These are phyloP conservation scores for Noctilio leporinus DNA, from an alignment of 2,113 vertebrate species.

Conservation along the genomic window DNA sequence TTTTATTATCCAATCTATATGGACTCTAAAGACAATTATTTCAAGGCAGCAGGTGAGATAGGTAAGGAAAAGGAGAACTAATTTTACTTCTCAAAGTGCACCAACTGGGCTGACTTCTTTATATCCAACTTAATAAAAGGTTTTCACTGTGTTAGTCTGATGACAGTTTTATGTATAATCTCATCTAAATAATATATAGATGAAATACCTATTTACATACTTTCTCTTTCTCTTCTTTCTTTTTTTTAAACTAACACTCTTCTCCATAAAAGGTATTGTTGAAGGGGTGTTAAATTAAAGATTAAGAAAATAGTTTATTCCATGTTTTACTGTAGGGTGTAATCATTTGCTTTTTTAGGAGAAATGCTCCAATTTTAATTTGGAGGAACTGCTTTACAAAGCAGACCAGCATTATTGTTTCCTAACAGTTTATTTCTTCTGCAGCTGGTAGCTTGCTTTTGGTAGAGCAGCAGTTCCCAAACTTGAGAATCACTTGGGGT, in stretches of 20 bases:
- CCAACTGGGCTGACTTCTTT: too few species aligned
- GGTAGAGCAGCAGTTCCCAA: neutral
- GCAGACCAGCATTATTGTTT: neutral
- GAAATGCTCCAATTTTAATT: neutral
- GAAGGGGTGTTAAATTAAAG: neutral
- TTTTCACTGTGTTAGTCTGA: neutral
- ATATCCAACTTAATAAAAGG: neutral
- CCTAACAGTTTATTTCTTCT: neutral
- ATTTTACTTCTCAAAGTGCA: neutral
- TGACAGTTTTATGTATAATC: neutral
- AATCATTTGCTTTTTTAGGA: neutral
- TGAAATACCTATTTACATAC: neutral
- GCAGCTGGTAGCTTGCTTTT: neutral
- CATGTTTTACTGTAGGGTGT: neutral
- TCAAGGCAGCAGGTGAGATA: neutral
- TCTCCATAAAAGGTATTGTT: neutral
- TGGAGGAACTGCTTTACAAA: conserved; percentile 2
- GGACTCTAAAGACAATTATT: neutral
- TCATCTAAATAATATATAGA: neutral
- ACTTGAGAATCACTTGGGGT: neutral
- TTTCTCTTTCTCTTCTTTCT: neutral
- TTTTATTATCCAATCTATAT: neutral
- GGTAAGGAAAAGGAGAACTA: neutral
- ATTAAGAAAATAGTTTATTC: neutral
- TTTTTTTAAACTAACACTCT: neutral